Percentiles rank a stretch among this genome's conserved stretches.
phyloP scores from a whole-genome alignment of 2,888 invertebrate species.

The Eledone cirrhosa region DNA sequence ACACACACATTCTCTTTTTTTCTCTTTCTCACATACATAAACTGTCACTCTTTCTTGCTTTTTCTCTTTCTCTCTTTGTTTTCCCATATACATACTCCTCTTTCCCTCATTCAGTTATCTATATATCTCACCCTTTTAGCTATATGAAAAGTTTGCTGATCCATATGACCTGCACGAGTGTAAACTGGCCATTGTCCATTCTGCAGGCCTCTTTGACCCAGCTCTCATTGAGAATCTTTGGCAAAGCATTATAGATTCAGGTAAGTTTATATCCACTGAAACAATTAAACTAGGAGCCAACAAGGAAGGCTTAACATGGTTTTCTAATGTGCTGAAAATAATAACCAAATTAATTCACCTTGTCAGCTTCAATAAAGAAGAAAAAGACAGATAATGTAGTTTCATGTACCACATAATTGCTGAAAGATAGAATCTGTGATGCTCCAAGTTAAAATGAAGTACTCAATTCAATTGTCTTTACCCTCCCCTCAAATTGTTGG shows the following conservation, averaged over 20 bases:
- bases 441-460: too few species aligned
- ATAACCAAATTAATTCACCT: too few species aligned
- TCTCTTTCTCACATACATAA: background rate
- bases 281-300: too few species aligned
- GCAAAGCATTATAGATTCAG: slow-evolving; percentile 78
- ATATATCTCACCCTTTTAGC: slow-evolving; percentile 65
- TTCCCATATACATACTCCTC: background rate
- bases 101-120: background rate
- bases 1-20: background rate
- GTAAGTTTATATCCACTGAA: slow-evolving; percentile 40
- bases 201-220: slow-evolving; percentile 90
- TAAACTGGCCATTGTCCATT: slow-evolving; percentile 92
- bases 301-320: too few species aligned
- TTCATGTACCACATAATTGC: too few species aligned
- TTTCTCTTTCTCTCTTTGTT: background rate
- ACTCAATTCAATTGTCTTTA: too few species aligned
- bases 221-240: slow-evolving; percentile 89
- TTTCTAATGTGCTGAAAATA: too few species aligned
- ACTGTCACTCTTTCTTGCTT: background rate
- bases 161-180: slow-evolving; percentile 90
- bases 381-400: too few species aligned
- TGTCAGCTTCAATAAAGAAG: too few species aligned
- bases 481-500: too few species aligned
- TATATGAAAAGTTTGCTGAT: slow-evolving; percentile 92
- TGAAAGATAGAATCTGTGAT: too few species aligned